A percentile compares a stretch with the other conserved stretches of the same genome.
Evolutionary conservation across 2,113 vertebrate genomes (phyloP).

Genomic region (Drymodes brunneopygia): DNA sequence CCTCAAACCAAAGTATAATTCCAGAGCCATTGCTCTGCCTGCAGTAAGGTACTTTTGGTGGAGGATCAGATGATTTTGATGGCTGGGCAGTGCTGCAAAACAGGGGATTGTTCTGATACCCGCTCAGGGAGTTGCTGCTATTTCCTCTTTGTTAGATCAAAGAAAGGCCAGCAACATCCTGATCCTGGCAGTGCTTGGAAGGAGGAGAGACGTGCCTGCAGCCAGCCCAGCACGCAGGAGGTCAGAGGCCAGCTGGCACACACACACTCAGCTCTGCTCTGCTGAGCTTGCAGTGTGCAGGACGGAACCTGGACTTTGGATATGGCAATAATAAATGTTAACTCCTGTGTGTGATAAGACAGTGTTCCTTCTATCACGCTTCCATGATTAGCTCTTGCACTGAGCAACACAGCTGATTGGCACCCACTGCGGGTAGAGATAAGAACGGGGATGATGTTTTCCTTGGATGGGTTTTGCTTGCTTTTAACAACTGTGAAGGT

Average conservation of each 20-base stretch:
- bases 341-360: conserved; percentile 39
- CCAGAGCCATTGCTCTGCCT: not conserved
- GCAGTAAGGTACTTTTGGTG: not conserved
- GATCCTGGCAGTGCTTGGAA: not conserved
- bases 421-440: not conserved
- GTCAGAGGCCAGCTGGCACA: conserved; percentile 34
- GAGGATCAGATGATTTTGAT: not conserved
- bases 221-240: not conserved
- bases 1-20: not conserved
- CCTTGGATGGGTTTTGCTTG: not conserved
- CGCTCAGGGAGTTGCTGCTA: not conserved
- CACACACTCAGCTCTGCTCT: not conserved
- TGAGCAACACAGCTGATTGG: not conserved
- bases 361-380: not conserved
- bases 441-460: not conserved
- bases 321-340: conserved; percentile 23
- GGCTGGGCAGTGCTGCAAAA: not conserved
- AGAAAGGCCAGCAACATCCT: not conserved
- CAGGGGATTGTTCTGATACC: not conserved
- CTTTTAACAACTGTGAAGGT: not conserved
- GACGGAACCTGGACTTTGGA: conserved; percentile 53
- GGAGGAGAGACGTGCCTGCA: not conserved
- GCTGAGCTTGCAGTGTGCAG: conserved; percentile 19
- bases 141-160: conserved; percentile 9
- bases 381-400: not conserved